Conservation (phyloP, 2,113 vertebrate species). For the Leucoraja erinaceus region DNA sequence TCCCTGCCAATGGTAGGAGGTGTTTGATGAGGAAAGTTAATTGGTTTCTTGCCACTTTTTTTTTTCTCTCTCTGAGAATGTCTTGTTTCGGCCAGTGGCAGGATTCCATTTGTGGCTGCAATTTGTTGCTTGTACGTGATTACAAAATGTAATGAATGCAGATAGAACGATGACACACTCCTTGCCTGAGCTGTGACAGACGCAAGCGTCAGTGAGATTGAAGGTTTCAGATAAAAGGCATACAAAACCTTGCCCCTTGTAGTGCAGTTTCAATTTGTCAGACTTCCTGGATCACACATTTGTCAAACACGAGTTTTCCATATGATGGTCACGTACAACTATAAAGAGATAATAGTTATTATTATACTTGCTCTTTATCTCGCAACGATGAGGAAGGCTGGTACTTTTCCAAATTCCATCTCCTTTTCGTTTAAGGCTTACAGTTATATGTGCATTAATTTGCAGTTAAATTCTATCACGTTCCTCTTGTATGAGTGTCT, state of each 20-base stretch:
- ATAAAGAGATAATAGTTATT: not conserved
- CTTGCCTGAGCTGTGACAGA: not conserved
- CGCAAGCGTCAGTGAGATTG: not conserved
- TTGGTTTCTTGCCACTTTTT: not conserved
- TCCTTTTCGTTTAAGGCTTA: not conserved
- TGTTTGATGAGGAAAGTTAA: not conserved
- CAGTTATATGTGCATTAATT: not conserved
- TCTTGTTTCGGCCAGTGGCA: not conserved
- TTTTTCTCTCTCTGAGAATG: not conserved
- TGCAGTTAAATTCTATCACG: not conserved
- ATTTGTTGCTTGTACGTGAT: no score
- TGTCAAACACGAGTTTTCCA: not conserved
- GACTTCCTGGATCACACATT: not conserved
- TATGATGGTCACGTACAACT: not conserved
- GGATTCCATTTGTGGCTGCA: not conserved
- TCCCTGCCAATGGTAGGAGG: not conserved
- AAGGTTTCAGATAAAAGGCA: not conserved
- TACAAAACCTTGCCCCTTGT: not conserved
- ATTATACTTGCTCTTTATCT: not conserved
- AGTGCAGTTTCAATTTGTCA: not conserved
- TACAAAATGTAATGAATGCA: not conserved
- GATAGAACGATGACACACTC: not conserved
- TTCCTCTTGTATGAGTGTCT: no score
- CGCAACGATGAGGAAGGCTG: not conserved
- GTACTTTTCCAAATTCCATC: not conserved